Evolutionary conservation across 2,113 vertebrate genomes (phyloP), one percentile per base, ranked within the genome.

Genomic region (Tamias sibiricus): DNA sequence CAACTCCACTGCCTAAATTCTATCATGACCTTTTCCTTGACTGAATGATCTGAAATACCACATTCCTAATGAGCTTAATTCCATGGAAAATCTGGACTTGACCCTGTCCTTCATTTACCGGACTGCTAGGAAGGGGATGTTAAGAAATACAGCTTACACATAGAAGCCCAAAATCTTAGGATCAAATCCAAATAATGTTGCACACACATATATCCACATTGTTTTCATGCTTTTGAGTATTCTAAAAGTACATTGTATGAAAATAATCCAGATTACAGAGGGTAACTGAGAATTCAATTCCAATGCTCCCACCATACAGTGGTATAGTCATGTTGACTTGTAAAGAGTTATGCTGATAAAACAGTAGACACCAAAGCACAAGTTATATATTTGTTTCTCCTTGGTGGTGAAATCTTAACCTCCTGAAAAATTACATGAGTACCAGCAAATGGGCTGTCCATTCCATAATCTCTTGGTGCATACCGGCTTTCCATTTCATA

Each of bases 401-500:
- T 74, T 64, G 22, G 26, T 68, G 22, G 75, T 42, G 11, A 79
- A 75, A 76, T 71, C 62, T 20, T 71, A 95, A 88, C 62, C 40
- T 77, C 44, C 66, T 81, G 42, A 30, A 68, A 57, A 85, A 32
- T 49, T 49, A 49, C 19, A 71, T 2, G 24, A 7, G 6, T 87
- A 66, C 42, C 37, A 80, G 59, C 35, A 69, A 64, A 77, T 20
- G 16, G 37, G 19, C 69, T 71, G 2, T 30, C 83, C 26, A 9
- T 28, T 14, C 28, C 42, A 19, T 37, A 1, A 35, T 69, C 72
- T 85, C 89, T 30, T 16, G 68, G 19, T 79, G 96, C 98, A 0
- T 98, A 99, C 99, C 98, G 98, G 91, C 98, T 98, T 97, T 99
- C 99, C 98, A 99, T 97, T 97, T 99, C 99, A 0, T 99, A 99